Evolutionary conservation across 2,797 vertebrate genomes (phyloP).

Genomic region (Eupleurogrammus muticus): DNA sequence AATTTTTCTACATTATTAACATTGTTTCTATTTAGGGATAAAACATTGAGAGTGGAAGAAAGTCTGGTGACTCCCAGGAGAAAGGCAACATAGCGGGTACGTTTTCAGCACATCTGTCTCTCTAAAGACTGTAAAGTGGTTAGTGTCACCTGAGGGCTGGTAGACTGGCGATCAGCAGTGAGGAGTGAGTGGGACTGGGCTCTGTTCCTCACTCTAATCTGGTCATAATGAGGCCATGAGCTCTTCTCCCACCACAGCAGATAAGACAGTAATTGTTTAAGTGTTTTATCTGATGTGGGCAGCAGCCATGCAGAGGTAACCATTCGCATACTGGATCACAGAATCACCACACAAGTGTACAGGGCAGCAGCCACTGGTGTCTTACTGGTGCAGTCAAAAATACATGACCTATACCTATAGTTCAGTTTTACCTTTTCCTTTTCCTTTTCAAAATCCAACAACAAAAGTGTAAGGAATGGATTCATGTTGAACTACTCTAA

Average conservation of each 20-base stretch:
- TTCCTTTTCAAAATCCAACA: not conserved
- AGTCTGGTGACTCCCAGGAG: slow-evolving; percentile 13
- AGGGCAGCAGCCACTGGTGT: slow-evolving; percentile 23
- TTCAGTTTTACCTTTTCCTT: too few relatives aligned
- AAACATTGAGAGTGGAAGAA: not conserved
- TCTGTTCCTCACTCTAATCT: slow-evolving; percentile 77
- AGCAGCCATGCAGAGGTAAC: slow-evolving; percentile 63
- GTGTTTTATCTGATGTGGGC: slow-evolving; percentile 82
- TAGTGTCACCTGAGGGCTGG: slow-evolving; percentile 69
- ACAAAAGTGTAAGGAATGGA: not conserved
- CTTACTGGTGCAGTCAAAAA: not conserved
- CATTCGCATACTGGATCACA: slow-evolving; percentile 51
- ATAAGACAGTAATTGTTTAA: slow-evolving; percentile 86
- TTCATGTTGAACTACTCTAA: too few relatives aligned
- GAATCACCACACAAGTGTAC: slow-evolving; percentile 28
- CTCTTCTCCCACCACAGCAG: slow-evolving; percentile 75
- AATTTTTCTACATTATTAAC: not conserved
- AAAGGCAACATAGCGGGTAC: slow-evolving; percentile 1
- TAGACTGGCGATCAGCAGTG: slow-evolving; percentile 56
- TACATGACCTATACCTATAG: not conserved
- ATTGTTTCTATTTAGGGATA: not conserved
- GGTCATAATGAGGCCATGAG: slow-evolving; percentile 81
- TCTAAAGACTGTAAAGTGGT: slow-evolving; percentile 66
- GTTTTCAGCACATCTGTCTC: slow-evolving; percentile 44
- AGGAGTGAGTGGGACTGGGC: slow-evolving; percentile 52